Base-by-base conservation (phyloP, 2,797 vertebrate species). In the Amazonetta brasiliensis region DNA sequence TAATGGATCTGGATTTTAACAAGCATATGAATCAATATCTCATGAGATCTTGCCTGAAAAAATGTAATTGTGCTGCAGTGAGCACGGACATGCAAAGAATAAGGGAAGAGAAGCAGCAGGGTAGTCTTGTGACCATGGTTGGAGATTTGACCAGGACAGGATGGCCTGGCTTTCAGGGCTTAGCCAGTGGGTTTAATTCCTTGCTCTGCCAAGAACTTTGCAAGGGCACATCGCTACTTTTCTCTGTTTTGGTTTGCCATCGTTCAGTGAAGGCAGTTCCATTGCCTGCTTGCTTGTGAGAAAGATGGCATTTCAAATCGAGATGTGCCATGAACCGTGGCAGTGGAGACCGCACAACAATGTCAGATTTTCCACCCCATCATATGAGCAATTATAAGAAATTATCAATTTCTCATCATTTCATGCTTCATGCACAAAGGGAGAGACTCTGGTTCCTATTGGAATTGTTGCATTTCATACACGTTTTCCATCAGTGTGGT, bases 1-100 rank as follows among this genome's bases (percentile, higher is more conserved):
- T 95, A 96, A 93, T 88, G 89, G 82, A 43, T 68, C 72, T 96
- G 75, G 54, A 39, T 89, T 93, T 95, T 92, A 96, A 87, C 93
- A 90, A 72, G 56, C 64, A 6, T 33, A 77, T 87, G 88, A 94
- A 94, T 96, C 50, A 35, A 26, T 87, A 93, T 72, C 71, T 92
- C 71, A 50, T 71, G 83, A 82, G 58, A 77, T 83, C 80, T 72
- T 85, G 72, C 86, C 84, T 90, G 88, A 87, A 83, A 74, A 78
- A 76, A 7, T 1, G 3, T 86, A 55, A 63, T 63, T 62, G 60
- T 50, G 26, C 88, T 91, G 84, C 56, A 15, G 59, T 84, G 64
- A 64, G 71, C 39, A 58, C 83, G 85, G 55, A 74, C 11, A 64
- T 16, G 12, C 3, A 77, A 60, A 80, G 37, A 83, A 33, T 1